phyloP scores from a whole-genome alignment of 2,797 vertebrate genomes.

The Microcaecilia unicolor region DNA sequence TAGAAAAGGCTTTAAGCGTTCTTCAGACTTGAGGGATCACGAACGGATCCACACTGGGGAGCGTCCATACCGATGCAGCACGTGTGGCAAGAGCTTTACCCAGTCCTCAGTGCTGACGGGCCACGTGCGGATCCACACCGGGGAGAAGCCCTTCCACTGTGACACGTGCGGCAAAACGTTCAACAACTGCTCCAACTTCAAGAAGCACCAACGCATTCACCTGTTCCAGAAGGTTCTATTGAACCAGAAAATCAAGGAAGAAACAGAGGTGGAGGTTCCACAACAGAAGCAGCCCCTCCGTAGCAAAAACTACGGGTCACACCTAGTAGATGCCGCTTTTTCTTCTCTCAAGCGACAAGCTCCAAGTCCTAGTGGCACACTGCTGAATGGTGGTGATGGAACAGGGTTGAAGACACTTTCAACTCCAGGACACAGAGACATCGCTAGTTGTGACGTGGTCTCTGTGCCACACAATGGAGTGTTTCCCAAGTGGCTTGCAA shows the following conservation, averaged over 20 bases:
- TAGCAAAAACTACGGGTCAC: not conserved
- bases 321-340: too few relatives aligned
- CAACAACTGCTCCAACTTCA: conserved; percentile 14
- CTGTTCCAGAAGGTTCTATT: not conserved
- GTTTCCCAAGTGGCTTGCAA: too few relatives aligned
- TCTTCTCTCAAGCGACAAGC: too few relatives aligned
- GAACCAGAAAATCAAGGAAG: too few relatives aligned
- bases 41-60: conserved; percentile 17
- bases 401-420: too few relatives aligned
- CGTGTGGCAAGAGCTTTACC: conserved; percentile 35
- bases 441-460: too few relatives aligned
- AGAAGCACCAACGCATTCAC: conserved; percentile 12
- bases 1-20: conserved; percentile 3
- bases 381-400: too few relatives aligned
- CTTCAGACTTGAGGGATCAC: conserved; percentile 10
- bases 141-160: conserved; percentile 36
- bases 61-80: not conserved
- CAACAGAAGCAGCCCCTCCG: not conserved
- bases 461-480: too few relatives aligned
- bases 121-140: conserved; percentile 13
- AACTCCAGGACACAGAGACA: too few relatives aligned
- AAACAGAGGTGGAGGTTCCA: not conserved
- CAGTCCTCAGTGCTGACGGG: conserved; percentile 26
- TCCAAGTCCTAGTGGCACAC: too few relatives aligned
- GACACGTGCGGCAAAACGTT: conserved; percentile 7